phyloP scores from a whole-genome alignment of 2,888 invertebrate genomes.

The Hypomecis atomaria region DNA sequence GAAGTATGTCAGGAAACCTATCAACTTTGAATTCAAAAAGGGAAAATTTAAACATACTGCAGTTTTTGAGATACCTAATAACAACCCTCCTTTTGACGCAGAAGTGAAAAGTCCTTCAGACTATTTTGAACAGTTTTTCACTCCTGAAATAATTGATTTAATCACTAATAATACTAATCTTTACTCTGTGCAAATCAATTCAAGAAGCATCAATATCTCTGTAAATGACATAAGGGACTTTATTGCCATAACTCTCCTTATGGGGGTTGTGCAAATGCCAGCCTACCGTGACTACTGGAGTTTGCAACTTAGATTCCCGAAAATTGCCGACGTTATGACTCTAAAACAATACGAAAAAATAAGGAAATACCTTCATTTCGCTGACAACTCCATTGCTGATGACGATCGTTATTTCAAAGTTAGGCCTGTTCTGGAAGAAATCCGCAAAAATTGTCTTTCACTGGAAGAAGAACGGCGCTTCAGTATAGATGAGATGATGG shows the following conservation, averaged over 20 bases:
- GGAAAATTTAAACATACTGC: too few species aligned
- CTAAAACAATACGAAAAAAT: conserved; percentile 10
- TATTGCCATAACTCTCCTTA: conserved; percentile 6
- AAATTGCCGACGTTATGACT: conserved; percentile 9
- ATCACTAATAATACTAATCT: not conserved
- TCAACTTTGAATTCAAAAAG: too few species aligned
- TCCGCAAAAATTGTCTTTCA: conserved; percentile 4
- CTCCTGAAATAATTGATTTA: conserved; percentile 4
- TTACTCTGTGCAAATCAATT: not conserved
- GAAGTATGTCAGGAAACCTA: too few species aligned
- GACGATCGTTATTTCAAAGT: conserved; percentile 16
- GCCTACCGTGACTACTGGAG: conserved; percentile 7
- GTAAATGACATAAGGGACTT: conserved; percentile 2
- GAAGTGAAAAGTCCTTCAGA: not conserved
- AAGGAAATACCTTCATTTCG: conserved; percentile 7
- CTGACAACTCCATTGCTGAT: not conserved
- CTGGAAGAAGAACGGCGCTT: conserved; percentile 6
- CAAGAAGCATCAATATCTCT: not conserved
- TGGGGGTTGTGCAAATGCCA: conserved; percentile 1
- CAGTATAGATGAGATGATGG: conserved; percentile 18
- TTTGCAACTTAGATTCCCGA: not conserved
- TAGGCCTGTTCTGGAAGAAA: conserved; percentile 1
- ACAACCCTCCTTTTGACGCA: not conserved
- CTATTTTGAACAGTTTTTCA: not conserved
- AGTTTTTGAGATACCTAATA: too few species aligned